Conservation (phyloP, 2,888 invertebrate genomes). For the Trichogramma dendrolimi region DNA sequence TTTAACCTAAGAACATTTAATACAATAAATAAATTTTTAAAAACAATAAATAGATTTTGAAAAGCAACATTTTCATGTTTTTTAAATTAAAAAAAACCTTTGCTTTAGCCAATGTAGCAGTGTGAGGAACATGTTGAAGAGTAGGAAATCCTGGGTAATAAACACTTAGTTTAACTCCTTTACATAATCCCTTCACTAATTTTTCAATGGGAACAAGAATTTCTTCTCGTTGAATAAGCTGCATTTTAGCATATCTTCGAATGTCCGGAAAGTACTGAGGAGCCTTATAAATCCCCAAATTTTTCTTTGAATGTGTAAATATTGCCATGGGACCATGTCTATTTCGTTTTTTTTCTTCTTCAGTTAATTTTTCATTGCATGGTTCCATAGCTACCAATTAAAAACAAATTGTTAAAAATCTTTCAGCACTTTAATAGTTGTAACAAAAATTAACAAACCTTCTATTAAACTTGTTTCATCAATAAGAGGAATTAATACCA, state of each 20-base stretch:
- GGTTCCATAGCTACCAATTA: conserved; percentile 63
- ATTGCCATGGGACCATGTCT: conserved; percentile 81
- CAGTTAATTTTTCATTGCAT: conserved; percentile 62
- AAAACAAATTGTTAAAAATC: conserved; percentile 5
- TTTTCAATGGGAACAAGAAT: conserved; percentile 58
- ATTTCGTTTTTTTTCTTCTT: conserved; percentile 73
- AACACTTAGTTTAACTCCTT: conserved; percentile 64
- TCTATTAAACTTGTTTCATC: conserved; percentile 62
- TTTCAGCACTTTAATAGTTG: not conserved
- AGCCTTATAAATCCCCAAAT: conserved; percentile 59
- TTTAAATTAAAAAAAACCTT: conserved; percentile 41
- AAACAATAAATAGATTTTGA: not conserved
- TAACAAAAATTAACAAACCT: conserved; percentile 32
- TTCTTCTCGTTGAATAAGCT: conserved; percentile 56
- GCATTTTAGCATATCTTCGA: conserved; percentile 59
- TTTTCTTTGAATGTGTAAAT: conserved; percentile 63
- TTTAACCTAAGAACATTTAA: conserved; percentile 63
- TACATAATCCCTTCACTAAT: conserved; percentile 68
- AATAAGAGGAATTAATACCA: conserved; percentile 89
- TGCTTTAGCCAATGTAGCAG: conserved; percentile 54
- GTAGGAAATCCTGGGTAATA: conserved; percentile 92
- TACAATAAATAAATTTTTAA: conserved; percentile 2
- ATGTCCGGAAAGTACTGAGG: conserved; percentile 62
- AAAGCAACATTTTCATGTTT: conserved; percentile 1
- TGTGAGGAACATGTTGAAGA: conserved; percentile 76